These are phyloP conservation scores for Diadophis punctatus DNA, from an alignment of 2,113 vertebrate genomes.

Conservation along the genomic window DNA sequence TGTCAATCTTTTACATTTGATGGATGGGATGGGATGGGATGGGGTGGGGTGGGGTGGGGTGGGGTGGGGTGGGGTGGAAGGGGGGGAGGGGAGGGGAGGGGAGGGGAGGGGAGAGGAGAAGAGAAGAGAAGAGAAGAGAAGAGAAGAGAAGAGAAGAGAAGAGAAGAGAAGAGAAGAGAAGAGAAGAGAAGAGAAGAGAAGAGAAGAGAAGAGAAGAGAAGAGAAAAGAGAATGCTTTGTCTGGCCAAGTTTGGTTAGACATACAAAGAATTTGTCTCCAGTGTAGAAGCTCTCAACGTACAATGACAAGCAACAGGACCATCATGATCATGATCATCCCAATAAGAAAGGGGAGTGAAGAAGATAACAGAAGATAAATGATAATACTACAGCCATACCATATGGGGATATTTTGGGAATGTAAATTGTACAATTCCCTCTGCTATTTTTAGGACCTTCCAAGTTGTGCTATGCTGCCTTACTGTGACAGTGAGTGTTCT, in stretches of 20 bases:
- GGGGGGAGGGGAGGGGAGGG: too few species aligned
- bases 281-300: neutral
- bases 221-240: neutral
- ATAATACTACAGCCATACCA: neutral
- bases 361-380: neutral
- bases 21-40: too few species aligned
- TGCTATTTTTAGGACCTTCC: neutral
- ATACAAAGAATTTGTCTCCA: too few species aligned
- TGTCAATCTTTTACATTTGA: neutral
- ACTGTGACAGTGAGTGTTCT: neutral
- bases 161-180: neutral
- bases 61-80: too few species aligned
- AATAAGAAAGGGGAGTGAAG: neutral
- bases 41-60: fast-evolving
- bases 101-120: too few species aligned
- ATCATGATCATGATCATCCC: neutral
- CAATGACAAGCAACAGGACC: neutral
- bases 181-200: too few species aligned
- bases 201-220: too few species aligned
- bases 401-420: neutral
- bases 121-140: too few species aligned
- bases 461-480: neutral
- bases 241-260: neutral
- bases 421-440: neutral
- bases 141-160: too few species aligned